Evolutionary conservation across 2,888 invertebrate species (phyloP).

Genomic region (Dynastes grantii): DNA sequence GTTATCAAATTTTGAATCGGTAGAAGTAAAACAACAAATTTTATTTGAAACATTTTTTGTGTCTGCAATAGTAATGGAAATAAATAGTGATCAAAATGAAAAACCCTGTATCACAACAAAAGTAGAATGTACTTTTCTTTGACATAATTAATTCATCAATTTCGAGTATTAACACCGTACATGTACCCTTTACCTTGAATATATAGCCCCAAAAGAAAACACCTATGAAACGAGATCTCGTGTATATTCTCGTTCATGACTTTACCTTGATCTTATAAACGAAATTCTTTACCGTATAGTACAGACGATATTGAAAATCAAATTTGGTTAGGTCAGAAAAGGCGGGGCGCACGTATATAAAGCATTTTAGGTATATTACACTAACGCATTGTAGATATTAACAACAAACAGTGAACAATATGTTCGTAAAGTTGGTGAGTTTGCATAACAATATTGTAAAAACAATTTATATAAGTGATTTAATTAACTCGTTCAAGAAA

Average conservation of each 20-base stretch:
- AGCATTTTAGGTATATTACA: slow-evolving; percentile 61
- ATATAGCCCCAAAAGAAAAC: slow-evolving; percentile 23
- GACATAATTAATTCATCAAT: background rate
- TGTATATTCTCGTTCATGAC: slow-evolving; percentile 33
- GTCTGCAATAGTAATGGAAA: too few species aligned
- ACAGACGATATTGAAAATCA: slow-evolving; percentile 51
- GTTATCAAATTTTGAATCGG: too few species aligned
- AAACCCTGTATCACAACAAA: too few species aligned
- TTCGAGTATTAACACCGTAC: slow-evolving; percentile 13
- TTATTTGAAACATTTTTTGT: too few species aligned
- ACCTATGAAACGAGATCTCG: slow-evolving; percentile 23
- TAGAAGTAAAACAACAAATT: too few species aligned
- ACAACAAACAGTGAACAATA: slow-evolving; percentile 64
- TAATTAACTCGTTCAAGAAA: background rate
- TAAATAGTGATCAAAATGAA: too few species aligned
- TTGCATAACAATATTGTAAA: slow-evolving; percentile 34
- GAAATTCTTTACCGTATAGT: slow-evolving; percentile 46
- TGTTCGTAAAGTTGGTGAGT: slow-evolving; percentile 71
- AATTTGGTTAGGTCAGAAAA: slow-evolving; percentile 53
- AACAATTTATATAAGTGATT: background rate
- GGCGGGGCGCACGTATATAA: slow-evolving; percentile 67
- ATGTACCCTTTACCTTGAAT: slow-evolving; percentile 48
- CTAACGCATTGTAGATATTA: slow-evolving; percentile 63
- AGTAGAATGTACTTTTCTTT: too few species aligned
- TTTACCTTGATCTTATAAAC: slow-evolving; percentile 51